phyloP scores from a whole-genome alignment of 2,888 invertebrate species.

The Callyntrura guangdongensis region DNA sequence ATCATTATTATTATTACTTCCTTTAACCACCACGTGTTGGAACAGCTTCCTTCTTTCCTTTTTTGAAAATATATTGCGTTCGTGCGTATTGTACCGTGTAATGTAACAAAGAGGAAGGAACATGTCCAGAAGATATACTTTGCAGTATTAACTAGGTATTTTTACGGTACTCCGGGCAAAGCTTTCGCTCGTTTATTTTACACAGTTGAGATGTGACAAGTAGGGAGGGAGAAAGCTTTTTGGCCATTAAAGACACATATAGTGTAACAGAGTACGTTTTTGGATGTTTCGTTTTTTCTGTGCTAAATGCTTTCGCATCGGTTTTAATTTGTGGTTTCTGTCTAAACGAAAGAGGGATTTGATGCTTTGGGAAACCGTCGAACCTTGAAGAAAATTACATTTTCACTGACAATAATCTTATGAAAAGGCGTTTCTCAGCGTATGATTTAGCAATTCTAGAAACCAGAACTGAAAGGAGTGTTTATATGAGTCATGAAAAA shows the following conservation, averaged over 20 bases:
- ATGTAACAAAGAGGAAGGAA: slow-evolving; percentile 54
- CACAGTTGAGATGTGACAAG: neutral
- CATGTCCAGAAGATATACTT: slow-evolving; percentile 47
- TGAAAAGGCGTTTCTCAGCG: slow-evolving; percentile 58
- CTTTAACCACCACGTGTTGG: slow-evolving; percentile 58
- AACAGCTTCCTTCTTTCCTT: slow-evolving; percentile 39
- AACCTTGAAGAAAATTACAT: slow-evolving; percentile 74
- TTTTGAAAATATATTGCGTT: slow-evolving; percentile 58
- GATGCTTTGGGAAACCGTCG: slow-evolving; percentile 68
- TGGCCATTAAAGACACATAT: neutral
- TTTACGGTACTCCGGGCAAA: slow-evolving; percentile 49
- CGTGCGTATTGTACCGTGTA: slow-evolving; percentile 52
- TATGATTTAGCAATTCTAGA: slow-evolving; percentile 38
- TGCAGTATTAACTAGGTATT: slow-evolving; percentile 26
- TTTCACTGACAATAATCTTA: slow-evolving; percentile 60
- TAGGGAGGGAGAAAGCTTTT: slow-evolving; percentile 57
- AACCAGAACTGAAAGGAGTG: neutral
- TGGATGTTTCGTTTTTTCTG: slow-evolving; percentile 14
- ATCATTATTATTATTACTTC: neutral
- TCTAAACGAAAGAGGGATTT: slow-evolving; percentile 57
- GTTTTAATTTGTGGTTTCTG: slow-evolving; percentile 73
- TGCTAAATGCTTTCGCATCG: slow-evolving; percentile 24
- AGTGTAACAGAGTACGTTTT: neutral
- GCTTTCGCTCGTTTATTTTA: slow-evolving; percentile 11
- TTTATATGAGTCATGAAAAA: slow-evolving; percentile 28